Evolutionary conservation across 2,888 invertebrate genomes (phyloP).

Genomic region (Dorcus hopei): DNA sequence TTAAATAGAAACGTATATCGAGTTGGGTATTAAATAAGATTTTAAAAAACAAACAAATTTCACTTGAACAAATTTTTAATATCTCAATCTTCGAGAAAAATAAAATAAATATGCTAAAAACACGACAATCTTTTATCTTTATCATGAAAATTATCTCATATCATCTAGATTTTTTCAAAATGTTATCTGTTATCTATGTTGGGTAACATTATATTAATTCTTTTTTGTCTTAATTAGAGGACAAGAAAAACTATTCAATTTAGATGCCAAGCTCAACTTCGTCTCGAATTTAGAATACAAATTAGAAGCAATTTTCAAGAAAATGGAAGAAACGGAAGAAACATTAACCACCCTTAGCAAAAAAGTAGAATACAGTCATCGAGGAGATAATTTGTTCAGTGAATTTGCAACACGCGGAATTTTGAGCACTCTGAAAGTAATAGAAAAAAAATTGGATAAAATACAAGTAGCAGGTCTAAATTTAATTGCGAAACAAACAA

Average conservation of each 20-base stretch:
- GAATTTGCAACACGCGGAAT: slow-evolving; percentile 48
- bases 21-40: no score
- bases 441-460: slow-evolving; percentile 44
- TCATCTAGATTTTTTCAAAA: no score
- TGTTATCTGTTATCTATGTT: no score
- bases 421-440: slow-evolving; percentile 43
- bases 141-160: no score
- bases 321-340: slow-evolving; percentile 35
- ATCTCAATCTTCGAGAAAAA: no score
- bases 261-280: slow-evolving; percentile 42
- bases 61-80: no score
- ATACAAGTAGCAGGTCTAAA: slow-evolving; percentile 26
- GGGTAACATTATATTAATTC: no score
- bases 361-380: slow-evolving; percentile 29
- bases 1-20: no score
- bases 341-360: slow-evolving; percentile 27
- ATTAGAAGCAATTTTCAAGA: slow-evolving; percentile 42
- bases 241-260: slow-evolving; percentile 43
- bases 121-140: no score
- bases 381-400: slow-evolving; percentile 37
- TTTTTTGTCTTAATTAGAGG: slow-evolving; percentile 32
- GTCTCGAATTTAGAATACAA: slow-evolving; percentile 46
- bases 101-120: no score
- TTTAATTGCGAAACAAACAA: slow-evolving; percentile 21
- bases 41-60: no score